Base-by-base conservation (phyloP, 2,113 vertebrate genomes). In the Notarius quadriscutis region DNA sequence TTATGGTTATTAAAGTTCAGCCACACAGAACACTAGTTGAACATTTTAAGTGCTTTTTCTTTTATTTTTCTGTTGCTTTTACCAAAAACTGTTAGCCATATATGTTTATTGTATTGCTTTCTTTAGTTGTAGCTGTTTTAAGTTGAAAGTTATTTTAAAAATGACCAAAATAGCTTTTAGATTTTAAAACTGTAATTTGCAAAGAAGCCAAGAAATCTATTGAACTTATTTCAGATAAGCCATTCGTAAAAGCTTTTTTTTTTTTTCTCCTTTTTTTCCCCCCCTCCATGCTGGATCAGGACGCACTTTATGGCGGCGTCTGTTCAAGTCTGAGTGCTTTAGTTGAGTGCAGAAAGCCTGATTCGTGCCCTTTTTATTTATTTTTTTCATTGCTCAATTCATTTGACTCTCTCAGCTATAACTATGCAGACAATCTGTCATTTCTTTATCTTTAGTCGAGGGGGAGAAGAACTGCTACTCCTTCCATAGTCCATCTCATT, bases 391-490 rank as follows among this genome's bases (percentile, higher is more conserved):
- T 85, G 12, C 48, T n/a, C 57, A n/a, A 51, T 84, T 78, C 20
- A 30, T 72, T 74, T 22, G 53, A 41, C 10, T 30, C 4, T 81
- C 60, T 67, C 71, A 69, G 50, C 62, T 82, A 20, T 53, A 84
- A 87, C 57, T 57, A 90, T 90, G 87, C 87, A 48, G 51, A 84
- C 57, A 20, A 77, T 62, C 83, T 87, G 79, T 88, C 14, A 51
- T 88, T 85, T 84, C 62, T 50, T 55, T 55, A 71, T 72, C 30
- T 48, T 65, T 48, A 87, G 51, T 55, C 62, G 11, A 67, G 71
- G 72, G 81, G 53, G 84, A 58, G 75, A 79, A 71, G 83, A 69
- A 65, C 75, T 30, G 15, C 34, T 22, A n/a, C 82, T 75, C 41
- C 53, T 91, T 27, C 77, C 87, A 58, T 88, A 88, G 63, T 84